Conservation (phyloP, 2,113 vertebrate genomes). For the Gnathochromis pfefferi region DNA sequence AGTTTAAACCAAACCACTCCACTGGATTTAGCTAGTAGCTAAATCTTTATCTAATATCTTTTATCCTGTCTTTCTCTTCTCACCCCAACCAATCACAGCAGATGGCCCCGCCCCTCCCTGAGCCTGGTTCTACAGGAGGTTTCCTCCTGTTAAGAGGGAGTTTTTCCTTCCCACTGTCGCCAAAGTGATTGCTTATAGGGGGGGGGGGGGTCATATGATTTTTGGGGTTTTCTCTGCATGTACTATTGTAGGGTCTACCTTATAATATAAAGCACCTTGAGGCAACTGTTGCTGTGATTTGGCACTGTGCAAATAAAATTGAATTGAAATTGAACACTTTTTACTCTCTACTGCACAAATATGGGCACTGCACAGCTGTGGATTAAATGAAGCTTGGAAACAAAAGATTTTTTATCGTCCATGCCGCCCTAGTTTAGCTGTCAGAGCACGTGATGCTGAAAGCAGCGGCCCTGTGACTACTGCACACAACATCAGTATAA, state of each 20-base stretch:
- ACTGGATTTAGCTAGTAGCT: neutral
- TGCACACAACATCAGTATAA: neutral
- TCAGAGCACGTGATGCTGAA: neutral
- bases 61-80: neutral
- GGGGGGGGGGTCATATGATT: accelerated
- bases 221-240: accelerated
- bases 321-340: neutral
- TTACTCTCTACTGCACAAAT: neutral
- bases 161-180: neutral
- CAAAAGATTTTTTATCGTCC: neutral
- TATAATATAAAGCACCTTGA: neutral
- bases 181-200: neutral
- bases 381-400: neutral
- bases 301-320: accelerated
- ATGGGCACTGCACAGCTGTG: neutral
- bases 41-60: neutral
- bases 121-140: accelerated
- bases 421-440: neutral
- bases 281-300: neutral
- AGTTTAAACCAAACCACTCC: neutral
- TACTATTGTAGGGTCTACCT: accelerated
- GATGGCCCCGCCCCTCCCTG: neutral
- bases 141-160: neutral
- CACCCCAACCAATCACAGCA: neutral
- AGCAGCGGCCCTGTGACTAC: neutral